Conservation (phyloP, 2,113 vertebrate genomes). For the Seriola quinqueradiata region DNA sequence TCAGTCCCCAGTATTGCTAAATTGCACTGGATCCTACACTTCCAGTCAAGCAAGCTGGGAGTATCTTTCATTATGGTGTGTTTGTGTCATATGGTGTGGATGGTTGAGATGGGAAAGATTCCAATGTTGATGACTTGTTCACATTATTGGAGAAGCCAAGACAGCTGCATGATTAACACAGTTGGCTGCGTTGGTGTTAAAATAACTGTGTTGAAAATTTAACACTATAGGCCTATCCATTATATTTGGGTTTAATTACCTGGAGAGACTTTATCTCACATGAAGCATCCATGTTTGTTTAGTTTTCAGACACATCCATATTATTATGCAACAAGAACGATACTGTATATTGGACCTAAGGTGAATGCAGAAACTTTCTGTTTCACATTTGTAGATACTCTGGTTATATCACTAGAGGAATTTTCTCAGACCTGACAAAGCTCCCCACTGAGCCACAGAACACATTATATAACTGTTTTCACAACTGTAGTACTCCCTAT, state of each 20-base stretch:
- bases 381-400: too few species aligned
- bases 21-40: not conserved
- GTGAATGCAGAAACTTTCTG: too few species aligned
- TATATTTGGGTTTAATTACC: not conserved
- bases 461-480: too few species aligned
- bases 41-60: not conserved
- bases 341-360: too few species aligned
- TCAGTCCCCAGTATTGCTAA: not conserved
- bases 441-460: too few species aligned
- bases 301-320: not conserved
- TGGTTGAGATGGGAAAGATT: not conserved
- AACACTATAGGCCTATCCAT: not conserved
- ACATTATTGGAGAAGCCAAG: not conserved
- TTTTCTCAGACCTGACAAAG: too few species aligned
- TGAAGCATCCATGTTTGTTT: too few species aligned
- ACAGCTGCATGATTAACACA: not conserved
- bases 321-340: not conserved
- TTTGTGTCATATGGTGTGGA: too few species aligned
- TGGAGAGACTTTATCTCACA: too few species aligned
- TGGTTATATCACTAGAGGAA: too few species aligned
- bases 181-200: not conserved
- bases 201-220: not conserved
- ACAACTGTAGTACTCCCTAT: too few species aligned
- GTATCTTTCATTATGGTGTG: not conserved
- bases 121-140: not conserved